Conservation (phyloP, 2,797 vertebrate species). For the Alcedo atthis region DNA sequence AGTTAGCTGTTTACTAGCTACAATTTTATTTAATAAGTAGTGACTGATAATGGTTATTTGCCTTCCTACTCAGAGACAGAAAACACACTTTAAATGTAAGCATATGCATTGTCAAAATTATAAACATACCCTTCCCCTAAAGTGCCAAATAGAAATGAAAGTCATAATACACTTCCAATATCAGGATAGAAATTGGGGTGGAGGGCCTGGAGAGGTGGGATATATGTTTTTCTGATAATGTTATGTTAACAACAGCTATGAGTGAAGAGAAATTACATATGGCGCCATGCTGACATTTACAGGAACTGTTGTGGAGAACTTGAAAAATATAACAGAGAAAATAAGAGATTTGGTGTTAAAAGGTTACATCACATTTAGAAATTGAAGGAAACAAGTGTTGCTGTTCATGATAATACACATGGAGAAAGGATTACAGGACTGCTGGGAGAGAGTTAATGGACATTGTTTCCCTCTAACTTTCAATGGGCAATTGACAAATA, state of each 20-base stretch:
- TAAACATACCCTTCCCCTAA: slow-evolving; percentile 12
- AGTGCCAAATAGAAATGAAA: slow-evolving; percentile 11
- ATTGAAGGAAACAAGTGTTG: background rate
- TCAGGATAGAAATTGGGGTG: background rate
- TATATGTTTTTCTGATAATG: slow-evolving; percentile 12
- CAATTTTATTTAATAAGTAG: slow-evolving; percentile 57
- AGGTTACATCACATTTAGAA: background rate
- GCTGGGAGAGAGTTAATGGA: background rate
- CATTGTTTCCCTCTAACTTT: background rate
- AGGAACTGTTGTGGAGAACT: background rate
- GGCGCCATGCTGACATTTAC: background rate
- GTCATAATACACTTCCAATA: background rate
- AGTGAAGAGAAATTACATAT: background rate
- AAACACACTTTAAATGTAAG: slow-evolving; percentile 46
- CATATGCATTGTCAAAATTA: slow-evolving; percentile 36
- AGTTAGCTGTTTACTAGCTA: slow-evolving; percentile 22
- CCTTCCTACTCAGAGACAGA: background rate
- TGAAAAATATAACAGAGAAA: background rate
- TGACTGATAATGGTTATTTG: slow-evolving; percentile 42
- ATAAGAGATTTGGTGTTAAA: background rate
- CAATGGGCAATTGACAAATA: background rate
- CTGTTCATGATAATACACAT: background rate
- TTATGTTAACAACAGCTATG: background rate
- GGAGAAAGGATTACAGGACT: background rate
- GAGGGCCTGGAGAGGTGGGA: background rate